Percentiles rank a stretch among this genome's conserved stretches.
Evolutionary conservation across 23 tunicate genomes (phyloP).

Genomic region (Trididemnum miniatum): DNA sequence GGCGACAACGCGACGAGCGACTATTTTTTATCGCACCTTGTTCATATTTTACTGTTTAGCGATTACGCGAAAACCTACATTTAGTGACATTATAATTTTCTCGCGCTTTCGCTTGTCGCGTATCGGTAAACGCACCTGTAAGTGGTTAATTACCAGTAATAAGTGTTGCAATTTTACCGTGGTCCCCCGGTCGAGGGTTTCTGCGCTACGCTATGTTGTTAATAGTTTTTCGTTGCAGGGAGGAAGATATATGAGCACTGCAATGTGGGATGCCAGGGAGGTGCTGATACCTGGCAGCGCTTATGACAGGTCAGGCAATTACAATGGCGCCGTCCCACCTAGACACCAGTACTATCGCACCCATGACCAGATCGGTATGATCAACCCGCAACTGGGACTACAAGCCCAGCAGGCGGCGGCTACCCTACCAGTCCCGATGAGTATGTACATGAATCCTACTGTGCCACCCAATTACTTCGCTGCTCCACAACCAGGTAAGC

Average conservation of each 20-base stretch:
- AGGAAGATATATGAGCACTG: conserved; percentile 90
- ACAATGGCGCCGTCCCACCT: conserved; percentile 79
- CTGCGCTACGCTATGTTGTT: too few species aligned
- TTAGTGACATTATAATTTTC: too few species aligned
- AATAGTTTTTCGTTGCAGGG: conserved; percentile 49
- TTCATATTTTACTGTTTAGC: too few species aligned
- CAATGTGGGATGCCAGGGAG: conserved; percentile 99
- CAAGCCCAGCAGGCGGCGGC: conserved; percentile 88
- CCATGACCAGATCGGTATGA: conserved; percentile 98
- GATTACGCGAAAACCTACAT: too few species aligned
- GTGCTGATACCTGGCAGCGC: conserved; percentile 93
- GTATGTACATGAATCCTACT: conserved; percentile 94
- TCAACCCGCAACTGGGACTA: conserved; percentile 51
- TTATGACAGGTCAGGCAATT: conserved; percentile 69
- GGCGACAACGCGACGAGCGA: too few species aligned
- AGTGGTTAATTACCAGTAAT: too few species aligned
- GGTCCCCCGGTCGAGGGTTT: too few species aligned
- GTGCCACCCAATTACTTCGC: conserved; percentile 92
- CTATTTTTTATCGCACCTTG: too few species aligned
- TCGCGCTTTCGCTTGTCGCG: too few species aligned
- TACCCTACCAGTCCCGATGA: conserved; percentile 88
- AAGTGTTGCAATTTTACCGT: too few species aligned
- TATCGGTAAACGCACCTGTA: too few species aligned
- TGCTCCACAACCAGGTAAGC: conserved; percentile 74
- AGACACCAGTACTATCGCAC: conserved; percentile 92